Evolutionary conservation across 2,113 vertebrate genomes (phyloP), one percentile per base, ranked within the genome.

Genomic region (Axis porcinus): DNA sequence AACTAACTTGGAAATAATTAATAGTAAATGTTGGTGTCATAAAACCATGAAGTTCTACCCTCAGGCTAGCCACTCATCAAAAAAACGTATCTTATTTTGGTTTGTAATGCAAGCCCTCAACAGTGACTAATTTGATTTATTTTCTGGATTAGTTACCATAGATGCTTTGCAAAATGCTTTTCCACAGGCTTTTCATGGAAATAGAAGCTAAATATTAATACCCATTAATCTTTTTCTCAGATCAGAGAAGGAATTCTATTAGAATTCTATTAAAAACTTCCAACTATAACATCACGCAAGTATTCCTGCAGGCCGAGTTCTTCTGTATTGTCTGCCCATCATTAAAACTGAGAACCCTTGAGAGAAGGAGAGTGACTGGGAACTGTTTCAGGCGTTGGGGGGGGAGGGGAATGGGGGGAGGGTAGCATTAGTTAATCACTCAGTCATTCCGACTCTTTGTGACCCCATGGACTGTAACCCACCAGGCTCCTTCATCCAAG

Each of bases 101-200:
- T 64, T 62, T 78, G 7, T 62, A 94, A 97, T 64, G 25, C 36
- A 93, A 90, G 47, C 33, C 33, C 52, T 97, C 70, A n/a, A 43
- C 81, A 93, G 83, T 84, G 86, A 95, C 47, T 89, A 91, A 92
- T 86, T 95, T 95, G 81, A 94, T 94, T 90, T 94, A 74, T 87
- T 96, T 96, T 94, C 81, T 54, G 86, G n/a, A 93, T 95, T 96
- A 55, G 79, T 95, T 96, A 82, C 54, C 87, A 92, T 62, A 96
- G 79, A 90, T 28, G 57, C 88, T 94, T 89, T 92, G 60, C n/a
- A 45, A 95, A 94, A 92, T 92, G 58, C 88, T 96, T 97, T 93
- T 88, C 86, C 86, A 96, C 45, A 85, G 40, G 52, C 55, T 98
- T 97, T 45, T 96, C 81, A 64, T 87, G 93, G 40, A 95, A 87